Evolutionary conservation across 35 echinoderm and acorn worm species (phyloP).

Genomic region (Holothuria glaberrima): DNA sequence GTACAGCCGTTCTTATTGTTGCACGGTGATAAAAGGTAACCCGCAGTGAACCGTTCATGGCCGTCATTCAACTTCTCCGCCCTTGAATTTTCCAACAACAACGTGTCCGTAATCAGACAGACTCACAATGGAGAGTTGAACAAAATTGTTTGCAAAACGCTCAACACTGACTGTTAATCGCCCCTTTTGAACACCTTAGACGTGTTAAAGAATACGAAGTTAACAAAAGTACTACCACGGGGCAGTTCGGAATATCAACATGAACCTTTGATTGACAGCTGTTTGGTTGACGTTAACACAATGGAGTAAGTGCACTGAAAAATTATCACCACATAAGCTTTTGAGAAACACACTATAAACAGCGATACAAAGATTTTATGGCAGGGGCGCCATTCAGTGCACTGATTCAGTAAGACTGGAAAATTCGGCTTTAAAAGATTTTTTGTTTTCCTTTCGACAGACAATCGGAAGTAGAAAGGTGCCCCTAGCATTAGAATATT

Average conservation of each 20-base stretch:
- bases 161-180: conserved; percentile 22
- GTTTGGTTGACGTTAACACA: background rate
- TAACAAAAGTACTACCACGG: conserved; percentile 1
- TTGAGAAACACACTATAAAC: too few relatives aligned
- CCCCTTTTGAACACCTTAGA: conserved; percentile 40
- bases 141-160: conserved; percentile 24
- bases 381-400: too few relatives aligned
- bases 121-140: conserved; percentile 29
- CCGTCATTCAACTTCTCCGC: conserved; percentile 30
- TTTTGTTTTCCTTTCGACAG: conserved; percentile 29
- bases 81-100: conserved; percentile 9
- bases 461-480: conserved; percentile 30
- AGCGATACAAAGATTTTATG: too few relatives aligned
- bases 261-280: background rate
- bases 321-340: too few relatives aligned
- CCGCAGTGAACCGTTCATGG: background rate
- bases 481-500: conserved; percentile 27
- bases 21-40: background rate
- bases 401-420: too few relatives aligned
- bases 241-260: conserved; percentile 17
- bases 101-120: background rate
- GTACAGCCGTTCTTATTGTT: background rate
- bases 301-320: background rate
- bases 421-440: background rate
- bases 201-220: conserved; percentile 12